Base-by-base conservation (phyloP, 2,113 vertebrate species). In the Rhabdornis inornatus region DNA sequence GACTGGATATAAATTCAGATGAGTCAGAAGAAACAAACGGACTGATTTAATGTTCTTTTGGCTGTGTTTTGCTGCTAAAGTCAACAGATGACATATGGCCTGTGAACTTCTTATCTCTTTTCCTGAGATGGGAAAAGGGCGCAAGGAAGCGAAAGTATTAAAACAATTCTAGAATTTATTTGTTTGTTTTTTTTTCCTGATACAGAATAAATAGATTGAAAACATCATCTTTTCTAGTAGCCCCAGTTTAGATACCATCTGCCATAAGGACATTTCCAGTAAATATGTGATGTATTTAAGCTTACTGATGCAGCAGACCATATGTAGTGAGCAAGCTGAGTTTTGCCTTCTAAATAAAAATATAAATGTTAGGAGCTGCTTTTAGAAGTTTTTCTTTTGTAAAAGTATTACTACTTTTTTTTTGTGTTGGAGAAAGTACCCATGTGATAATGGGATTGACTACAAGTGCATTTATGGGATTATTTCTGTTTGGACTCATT, bases 1-100 rank as follows among this genome's bases (percentile, higher is more conserved):
- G 59, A 49, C 79, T 92, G 83, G 47, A 77, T 94, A 74, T 95
- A 95, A 95, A 96, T 91, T 96, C 76, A 94, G 60, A 74, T 88
- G 95, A 96, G 76, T 92, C 92, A 95, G 88, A 97, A 92, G 82
- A 90, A 92, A 96, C 86, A 88, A 94, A 96, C 60, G 56, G 49
- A 39, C 87, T 90, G 75, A 88, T 91, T 94, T 92, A 83, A 89
- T 64, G 88, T 90, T 94, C 59, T 81, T 59, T 63, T 88, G 66
- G 75, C 90, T 74, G 55, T 0, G 0, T 87, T 92, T 86, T 75
- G 39, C 76, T 64, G 86, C 68, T 93, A 18, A 81, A 96, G 79
- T 95, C 79, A 96, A 88, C 68, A 71, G 64, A 83, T 94, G 86
- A 88, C 82, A 89, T 94, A 90, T 49, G 76, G 85, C 55, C 87